phyloP scores from a whole-genome alignment of 2,113 vertebrate species.

The Toxotes chatareus region DNA sequence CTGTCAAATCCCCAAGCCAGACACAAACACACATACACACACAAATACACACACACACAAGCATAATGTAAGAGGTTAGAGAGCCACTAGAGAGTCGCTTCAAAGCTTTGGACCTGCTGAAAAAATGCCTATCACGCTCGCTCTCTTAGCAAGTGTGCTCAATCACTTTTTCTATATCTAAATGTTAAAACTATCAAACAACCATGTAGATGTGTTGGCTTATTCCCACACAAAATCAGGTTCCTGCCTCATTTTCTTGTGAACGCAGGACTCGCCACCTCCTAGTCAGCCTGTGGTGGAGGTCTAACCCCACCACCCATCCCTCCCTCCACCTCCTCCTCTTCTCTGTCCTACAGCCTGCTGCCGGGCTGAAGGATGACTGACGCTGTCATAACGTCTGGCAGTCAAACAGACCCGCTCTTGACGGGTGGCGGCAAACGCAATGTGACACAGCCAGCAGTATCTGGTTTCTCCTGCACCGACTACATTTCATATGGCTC shows the following conservation, averaged over 20 bases:
- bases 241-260: neutral
- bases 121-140: neutral
- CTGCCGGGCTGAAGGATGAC: constrained; percentile 77
- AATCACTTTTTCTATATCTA: neutral
- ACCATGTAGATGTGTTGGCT: neutral
- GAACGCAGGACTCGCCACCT: constrained; percentile 19
- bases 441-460: constrained; percentile 83
- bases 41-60: constrained; percentile 3
- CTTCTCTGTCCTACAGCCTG: constrained; percentile 58
- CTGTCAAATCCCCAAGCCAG: constrained; percentile 58
- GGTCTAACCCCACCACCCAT: constrained; percentile 18
- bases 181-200: neutral
- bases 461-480: constrained; percentile 81
- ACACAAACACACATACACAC: constrained; percentile 31
- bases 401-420: constrained; percentile 73
- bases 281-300: constrained; percentile 38
- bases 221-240: constrained; percentile 2
- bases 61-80: constrained; percentile 40
- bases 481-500: constrained; percentile 82
- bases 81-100: constrained; percentile 12
- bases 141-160: neutral
- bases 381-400: constrained; percentile 84
- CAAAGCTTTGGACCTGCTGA: constrained; percentile 19
- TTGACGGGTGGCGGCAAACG: constrained; percentile 80
- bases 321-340: constrained; percentile 22